Percentiles rank a stretch among this genome's conserved stretches.
These are phyloP conservation scores for Lucifuga dentata DNA, from an alignment of 2,113 vertebrate species.

Conservation along the genomic window DNA sequence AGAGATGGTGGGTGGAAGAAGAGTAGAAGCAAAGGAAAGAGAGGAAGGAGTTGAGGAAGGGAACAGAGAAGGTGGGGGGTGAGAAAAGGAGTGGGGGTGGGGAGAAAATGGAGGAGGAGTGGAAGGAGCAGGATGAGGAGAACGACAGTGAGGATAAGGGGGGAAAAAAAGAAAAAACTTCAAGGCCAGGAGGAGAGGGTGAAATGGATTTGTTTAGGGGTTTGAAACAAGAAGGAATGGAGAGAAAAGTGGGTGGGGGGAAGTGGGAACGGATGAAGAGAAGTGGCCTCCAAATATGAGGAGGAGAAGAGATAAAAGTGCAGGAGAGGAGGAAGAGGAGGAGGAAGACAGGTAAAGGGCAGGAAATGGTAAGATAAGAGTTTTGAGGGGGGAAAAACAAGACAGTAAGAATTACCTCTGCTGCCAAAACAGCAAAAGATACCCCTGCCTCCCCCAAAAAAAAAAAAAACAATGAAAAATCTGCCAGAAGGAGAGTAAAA, in stretches of 20 bases:
- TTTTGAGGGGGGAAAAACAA: slow-evolving; percentile 10
- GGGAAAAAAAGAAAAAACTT: slow-evolving; percentile 30
- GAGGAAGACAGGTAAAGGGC: slow-evolving; percentile 42
- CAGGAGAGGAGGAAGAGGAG: background rate
- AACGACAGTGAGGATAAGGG: slow-evolving; percentile 35
- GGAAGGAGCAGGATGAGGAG: slow-evolving; percentile 20
- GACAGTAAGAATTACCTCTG: slow-evolving; percentile 51
- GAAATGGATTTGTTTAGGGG: slow-evolving; percentile 17
- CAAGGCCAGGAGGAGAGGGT: slow-evolving; percentile 1
- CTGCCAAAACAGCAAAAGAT: slow-evolving; percentile 18
- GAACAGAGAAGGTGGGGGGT: slow-evolving; percentile 24
- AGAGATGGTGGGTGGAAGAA: background rate
- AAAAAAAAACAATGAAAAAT: background rate
- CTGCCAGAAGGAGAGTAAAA: slow-evolving; percentile 23
- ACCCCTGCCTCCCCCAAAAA: background rate
- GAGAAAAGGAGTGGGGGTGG: background rate
- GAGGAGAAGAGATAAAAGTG: background rate
- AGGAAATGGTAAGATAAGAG: slow-evolving; percentile 42
- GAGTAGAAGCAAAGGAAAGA: background rate
- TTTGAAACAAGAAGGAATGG: slow-evolving; percentile 13
- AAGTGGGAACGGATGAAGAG: background rate
- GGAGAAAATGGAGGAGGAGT: slow-evolving; percentile 15
- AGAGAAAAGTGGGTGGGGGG: background rate
- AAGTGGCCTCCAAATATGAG: background rate
- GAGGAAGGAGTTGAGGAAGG: background rate